Evolutionary conservation across 2,113 vertebrate species (phyloP), one percentile per base, ranked within the genome.

Genomic region (Pionites leucogaster): DNA sequence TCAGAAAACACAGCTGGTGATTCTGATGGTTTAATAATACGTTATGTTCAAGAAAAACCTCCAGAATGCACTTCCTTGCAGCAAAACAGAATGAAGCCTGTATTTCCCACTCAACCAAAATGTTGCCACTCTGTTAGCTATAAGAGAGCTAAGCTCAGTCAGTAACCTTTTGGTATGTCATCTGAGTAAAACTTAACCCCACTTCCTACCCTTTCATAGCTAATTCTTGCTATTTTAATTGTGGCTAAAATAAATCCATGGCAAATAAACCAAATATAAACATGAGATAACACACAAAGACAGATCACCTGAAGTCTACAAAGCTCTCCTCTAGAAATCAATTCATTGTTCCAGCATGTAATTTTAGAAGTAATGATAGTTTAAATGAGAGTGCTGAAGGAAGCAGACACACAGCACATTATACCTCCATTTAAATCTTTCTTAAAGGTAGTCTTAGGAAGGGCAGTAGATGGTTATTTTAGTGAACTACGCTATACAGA

Each of bases 81-180:
- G 86, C 39, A 69, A 71, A 88, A 83, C 74, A 84, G 39, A 86
- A 86, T 31, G 4, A 92, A 70, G 27, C 44, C 64, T 55, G 6
- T 13, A 31, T 57, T 84, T 90, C n/a, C 33, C 39, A 53, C 47
- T 67, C 31, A 70, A 59, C 33, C 24, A 81, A 86, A 83, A 65
- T 4, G 1, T 29, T 82, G 55, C 57, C 39, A 44, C 17, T 31
- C 49, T 0, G 0, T 50, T 3, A 57, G 37, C 65, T 44, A 39
- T 55, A 75, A 84, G 41, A 64, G 68, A 87, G 42, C n/a, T 71
- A 78, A 84, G 7, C 28, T 83, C 42, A 75, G 69, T 7, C 47
- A 44, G 5, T 52, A 92, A 52, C 27, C 68, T 68, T 59, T 13
- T 68, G 59, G 29, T 69, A 77, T 14, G 41, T 17, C 50, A 65